Percentiles rank a stretch among this genome's conserved stretches.
These are phyloP conservation scores for Xylocopa sonorina DNA, from an alignment of 1,140 invertebrate species.

Conservation along the genomic window DNA sequence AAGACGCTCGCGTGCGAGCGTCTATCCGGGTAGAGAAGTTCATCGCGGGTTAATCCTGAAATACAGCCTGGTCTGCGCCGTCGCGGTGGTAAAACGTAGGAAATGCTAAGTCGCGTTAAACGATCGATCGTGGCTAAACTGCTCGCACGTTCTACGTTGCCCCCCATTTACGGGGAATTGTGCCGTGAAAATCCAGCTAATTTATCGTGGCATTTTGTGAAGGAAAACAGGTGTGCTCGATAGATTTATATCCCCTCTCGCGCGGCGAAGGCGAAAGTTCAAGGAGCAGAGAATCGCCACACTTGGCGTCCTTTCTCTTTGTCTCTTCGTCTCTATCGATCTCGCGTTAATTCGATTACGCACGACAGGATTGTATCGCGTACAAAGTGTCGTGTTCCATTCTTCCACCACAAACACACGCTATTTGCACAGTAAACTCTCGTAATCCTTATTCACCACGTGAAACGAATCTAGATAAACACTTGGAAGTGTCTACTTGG, in stretches of 20 bases:
- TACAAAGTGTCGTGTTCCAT: too few relatives aligned
- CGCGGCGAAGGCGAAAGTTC: neutral
- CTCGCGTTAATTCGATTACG: too few relatives aligned
- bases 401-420: too few relatives aligned
- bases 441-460: too few relatives aligned
- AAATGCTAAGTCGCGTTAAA: conserved; percentile 47
- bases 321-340: too few relatives aligned
- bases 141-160: neutral
- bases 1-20: conserved; percentile 39
- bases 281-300: too few relatives aligned
- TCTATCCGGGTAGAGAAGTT: conserved; percentile 38
- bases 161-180: conserved; percentile 9
- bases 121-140: conserved; percentile 43
- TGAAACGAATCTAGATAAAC: too few relatives aligned
- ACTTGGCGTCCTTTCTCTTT: too few relatives aligned
- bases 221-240: neutral
- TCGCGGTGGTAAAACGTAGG: neutral
- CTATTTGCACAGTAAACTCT: too few relatives aligned
- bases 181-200: conserved; percentile 16
- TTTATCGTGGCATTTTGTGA: conserved; percentile 2
- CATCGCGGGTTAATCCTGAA: conserved; percentile 50
- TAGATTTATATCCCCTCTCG: too few relatives aligned
- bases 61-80: conserved; percentile 29
- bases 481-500: too few relatives aligned
- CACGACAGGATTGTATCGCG: too few relatives aligned